Base-by-base conservation (phyloP, 1,140 invertebrate species). In the Fopius arisanus region DNA sequence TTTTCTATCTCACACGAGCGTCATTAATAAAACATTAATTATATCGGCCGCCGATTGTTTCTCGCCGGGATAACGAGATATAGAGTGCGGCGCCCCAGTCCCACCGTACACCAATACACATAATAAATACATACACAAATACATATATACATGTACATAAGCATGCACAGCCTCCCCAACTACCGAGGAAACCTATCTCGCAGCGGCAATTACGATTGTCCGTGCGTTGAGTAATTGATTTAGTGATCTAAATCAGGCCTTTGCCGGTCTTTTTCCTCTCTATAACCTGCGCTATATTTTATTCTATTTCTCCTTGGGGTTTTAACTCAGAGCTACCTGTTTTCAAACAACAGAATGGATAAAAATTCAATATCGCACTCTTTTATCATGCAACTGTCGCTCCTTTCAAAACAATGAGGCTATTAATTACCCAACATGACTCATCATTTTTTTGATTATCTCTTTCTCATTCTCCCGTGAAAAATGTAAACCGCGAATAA, bases 1-100 rank as follows among this genome's bases (percentile, higher is more conserved):
- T 78, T 65, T 67, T 77, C 76, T 68, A 48, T 73, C 74, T 74
- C 75, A 73, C 77, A 70, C 73, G 40, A 62, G 54, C 48, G 76
- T 80, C 79, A 77, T 76, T 77, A 48, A 81, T 79, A 78, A 75
- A 78, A 80, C 79, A 75, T 80, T 77, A 79, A 79, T 81, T 80
- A 75, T 72, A 67, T 62, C 28, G 3, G 31, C 29, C 63, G 41
- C 31, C 78, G 75, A 81, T 81, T 80, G 78, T 81, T 74, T 71
- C 78, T 67, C 72, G 72, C 70, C 43, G 43, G 54, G 16, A 37
- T 40, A 33, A 67, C 65, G 66, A 74, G 14, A 48, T 67, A 74
- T 62, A 16, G 72, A 74, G 72, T 70, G 67, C 72, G 72, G 72
- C 51, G 54, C 66, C 72, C 63, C 70, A 31, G 19, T 23, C 29